Evolutionary conservation across 2,888 invertebrate species (phyloP), one percentile per base, ranked within the genome.

Genomic region (Elaeidobius kamerunicus): DNA sequence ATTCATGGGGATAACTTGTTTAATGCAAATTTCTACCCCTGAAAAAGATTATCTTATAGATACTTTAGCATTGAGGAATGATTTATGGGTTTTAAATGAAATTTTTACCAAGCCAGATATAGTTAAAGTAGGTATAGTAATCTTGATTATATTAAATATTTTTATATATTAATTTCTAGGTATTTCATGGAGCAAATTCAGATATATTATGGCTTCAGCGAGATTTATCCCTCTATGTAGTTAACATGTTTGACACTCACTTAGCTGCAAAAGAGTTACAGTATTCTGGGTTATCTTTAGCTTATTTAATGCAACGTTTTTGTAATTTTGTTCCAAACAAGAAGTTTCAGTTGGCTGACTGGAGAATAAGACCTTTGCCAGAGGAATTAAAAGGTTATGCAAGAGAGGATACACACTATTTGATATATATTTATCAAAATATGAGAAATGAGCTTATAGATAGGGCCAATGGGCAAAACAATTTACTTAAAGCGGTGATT

Each of bases 161-260:
- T 4, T 9, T 32, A 4, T 32, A 32, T 32, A 32, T 32, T 3
- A 32, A 4, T 32, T 61, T 59, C 39, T 46, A 64, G 88, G 81
- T 95, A 3, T 86, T 99, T 61, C 99, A 99, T 69, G 98, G 98
- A 7, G 90, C 93, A 0, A 86, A 89, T 52, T 76, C 70, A 54
- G 98, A 99, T 68, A 79, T 99, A 14, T 75, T 84, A 23, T 99
- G 99, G 98, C 75, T 99, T 20, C 99, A 99, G 71, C 78, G 94
- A 12, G 99, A 99, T 77, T 83, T 98, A 49, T 90, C 94, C 0
- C 69, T 99, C 1, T 99, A 99, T 69, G 75, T 99, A 2, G 96
- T 99, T 1, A 96, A 97, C 61, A 82, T 99, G 84, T 97, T 99
- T 70, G 99, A 99, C 72, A 99, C 98, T 0, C 84, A 91, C 67